These are phyloP conservation scores for Apodemus sylvaticus DNA, from an alignment of 2,113 vertebrate genomes.

Conservation along the genomic window DNA sequence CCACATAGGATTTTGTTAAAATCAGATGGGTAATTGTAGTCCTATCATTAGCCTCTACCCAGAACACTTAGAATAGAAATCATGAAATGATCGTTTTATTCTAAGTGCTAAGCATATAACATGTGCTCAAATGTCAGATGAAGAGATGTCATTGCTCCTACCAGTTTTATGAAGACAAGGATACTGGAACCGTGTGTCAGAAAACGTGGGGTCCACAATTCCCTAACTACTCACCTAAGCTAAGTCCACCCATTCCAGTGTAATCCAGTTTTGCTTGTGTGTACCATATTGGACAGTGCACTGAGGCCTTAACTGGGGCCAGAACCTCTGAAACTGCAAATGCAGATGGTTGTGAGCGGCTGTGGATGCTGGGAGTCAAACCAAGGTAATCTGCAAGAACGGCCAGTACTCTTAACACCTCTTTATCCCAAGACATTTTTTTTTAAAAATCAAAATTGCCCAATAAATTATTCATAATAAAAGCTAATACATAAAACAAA, in stretches of 20 bases:
- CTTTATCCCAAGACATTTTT: not conserved
- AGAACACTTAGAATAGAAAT: not conserved
- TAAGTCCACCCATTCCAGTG: not conserved
- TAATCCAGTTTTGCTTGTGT: not conserved
- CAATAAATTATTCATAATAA: not conserved
- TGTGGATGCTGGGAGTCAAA: not conserved
- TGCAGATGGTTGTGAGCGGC: not conserved
- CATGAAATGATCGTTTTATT: not conserved
- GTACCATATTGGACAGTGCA: not conserved
- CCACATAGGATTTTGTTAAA: not conserved
- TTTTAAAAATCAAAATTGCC: not conserved
- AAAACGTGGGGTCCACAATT: not conserved
- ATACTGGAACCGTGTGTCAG: not conserved
- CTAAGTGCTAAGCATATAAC: not conserved
- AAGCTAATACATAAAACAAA: not conserved
- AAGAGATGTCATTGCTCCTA: not conserved
- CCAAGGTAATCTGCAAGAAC: not conserved
- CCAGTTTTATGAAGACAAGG: not conserved
- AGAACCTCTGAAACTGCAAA: not conserved
- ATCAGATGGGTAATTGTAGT: conserved; percentile 30
- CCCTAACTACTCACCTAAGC: not conserved
- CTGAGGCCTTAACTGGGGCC: not conserved
- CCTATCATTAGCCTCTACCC: not conserved
- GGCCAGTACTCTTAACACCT: not conserved
- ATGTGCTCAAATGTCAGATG: not conserved